A percentile compares a stretch with the other conserved stretches of the same genome.
These are phyloP conservation scores for Cavia aperea DNA, from an alignment of 2,113 vertebrate species.

Conservation along the genomic window DNA sequence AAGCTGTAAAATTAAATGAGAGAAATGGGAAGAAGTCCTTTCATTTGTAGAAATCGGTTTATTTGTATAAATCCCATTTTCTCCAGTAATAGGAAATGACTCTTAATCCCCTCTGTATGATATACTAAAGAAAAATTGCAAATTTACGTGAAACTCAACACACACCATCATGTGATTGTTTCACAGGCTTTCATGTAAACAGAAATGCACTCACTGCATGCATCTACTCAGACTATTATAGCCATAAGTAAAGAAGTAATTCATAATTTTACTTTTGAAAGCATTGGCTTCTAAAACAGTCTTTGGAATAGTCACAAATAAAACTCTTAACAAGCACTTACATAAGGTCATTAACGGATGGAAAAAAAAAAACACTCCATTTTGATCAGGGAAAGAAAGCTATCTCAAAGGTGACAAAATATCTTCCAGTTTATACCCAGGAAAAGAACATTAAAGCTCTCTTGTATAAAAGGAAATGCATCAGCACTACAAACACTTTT, in stretches of 20 bases:
- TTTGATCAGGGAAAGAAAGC: conserved; percentile 13
- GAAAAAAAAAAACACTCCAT: neutral
- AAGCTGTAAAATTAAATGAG: neutral
- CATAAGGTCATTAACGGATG: neutral
- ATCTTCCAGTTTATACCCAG: neutral
- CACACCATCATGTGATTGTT: neutral
- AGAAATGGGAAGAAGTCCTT: neutral
- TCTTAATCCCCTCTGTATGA: conserved; percentile 38
- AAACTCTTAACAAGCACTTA: neutral
- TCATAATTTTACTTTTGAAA: conserved; percentile 43
- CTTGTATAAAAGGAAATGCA: neutral
- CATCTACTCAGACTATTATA: neutral
- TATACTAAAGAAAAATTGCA: conserved; percentile 38
- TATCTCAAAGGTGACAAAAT: neutral
- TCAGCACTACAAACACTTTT: neutral
- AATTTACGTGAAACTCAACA: conserved; percentile 31
- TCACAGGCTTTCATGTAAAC: conserved; percentile 6
- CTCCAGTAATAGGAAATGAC: neutral
- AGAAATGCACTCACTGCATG: neutral
- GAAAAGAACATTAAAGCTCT: neutral
- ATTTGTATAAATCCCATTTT: neutral
- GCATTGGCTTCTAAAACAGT: neutral
- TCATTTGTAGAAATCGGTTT: neutral
- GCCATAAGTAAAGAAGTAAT: conserved; percentile 9
- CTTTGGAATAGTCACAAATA: neutral